A percentile compares a stretch with the other conserved stretches of the same genome.
phyloP scores from a whole-genome alignment of 2,797 vertebrate species.

The Dermochelys coriacea region DNA sequence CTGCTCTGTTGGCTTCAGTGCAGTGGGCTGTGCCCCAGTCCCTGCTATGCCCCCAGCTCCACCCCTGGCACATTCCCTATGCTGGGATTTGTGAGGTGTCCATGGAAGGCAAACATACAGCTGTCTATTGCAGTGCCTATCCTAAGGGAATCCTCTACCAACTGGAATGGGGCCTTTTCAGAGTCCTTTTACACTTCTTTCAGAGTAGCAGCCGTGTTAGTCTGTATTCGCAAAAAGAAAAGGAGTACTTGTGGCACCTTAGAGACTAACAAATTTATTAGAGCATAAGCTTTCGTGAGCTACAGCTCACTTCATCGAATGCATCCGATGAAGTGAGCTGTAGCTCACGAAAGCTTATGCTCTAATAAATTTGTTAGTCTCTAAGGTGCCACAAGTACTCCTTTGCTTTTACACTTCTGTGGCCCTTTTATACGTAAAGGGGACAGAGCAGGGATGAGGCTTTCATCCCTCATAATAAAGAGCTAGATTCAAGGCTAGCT shows the following conservation, averaged over 20 bases:
- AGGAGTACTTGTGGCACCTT: too few relatives aligned
- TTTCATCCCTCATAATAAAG: not conserved
- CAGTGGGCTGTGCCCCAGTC: too few relatives aligned
- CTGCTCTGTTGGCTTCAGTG: too few relatives aligned
- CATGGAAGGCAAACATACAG: not conserved
- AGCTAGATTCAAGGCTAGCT: not conserved
- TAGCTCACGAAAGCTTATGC: too few relatives aligned
- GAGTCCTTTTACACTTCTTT: not conserved
- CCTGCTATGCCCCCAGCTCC: not conserved
- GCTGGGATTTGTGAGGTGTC: not conserved
- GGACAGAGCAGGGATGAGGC: not conserved
- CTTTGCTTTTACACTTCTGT: not conserved
- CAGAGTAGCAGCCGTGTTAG: too few relatives aligned
- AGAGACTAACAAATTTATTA: too few relatives aligned
- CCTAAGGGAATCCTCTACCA: not conserved
- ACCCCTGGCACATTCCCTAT: rapidly evolving
- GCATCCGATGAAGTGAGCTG: too few relatives aligned
- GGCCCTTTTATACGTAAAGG: not conserved
- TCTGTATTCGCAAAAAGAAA: too few relatives aligned
- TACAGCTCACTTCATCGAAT: too few relatives aligned
- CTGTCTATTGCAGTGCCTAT: not conserved
- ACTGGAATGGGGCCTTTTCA: not conserved
- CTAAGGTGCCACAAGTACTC: too few relatives aligned
- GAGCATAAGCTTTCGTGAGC: too few relatives aligned
- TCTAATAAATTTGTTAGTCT: too few relatives aligned